phyloP scores from a whole-genome alignment of 2,797 vertebrate genomes.

The Amazonetta brasiliensis region DNA sequence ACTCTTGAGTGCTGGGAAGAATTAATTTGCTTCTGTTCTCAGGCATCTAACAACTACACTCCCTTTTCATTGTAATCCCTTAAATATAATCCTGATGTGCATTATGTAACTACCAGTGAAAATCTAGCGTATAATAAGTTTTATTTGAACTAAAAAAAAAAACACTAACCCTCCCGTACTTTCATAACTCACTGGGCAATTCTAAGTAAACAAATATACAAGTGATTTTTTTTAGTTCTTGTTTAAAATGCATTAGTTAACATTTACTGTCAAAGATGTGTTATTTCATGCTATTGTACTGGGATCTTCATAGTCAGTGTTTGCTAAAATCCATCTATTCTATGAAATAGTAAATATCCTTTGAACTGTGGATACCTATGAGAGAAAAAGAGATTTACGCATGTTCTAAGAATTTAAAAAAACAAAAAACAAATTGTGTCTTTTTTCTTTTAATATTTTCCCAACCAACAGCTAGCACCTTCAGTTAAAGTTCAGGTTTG shows the following conservation, averaged over 20 bases:
- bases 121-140: background rate
- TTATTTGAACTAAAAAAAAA: background rate
- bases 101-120: background rate
- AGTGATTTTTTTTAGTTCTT: background rate
- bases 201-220: background rate
- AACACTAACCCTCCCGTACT: background rate
- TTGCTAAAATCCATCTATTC: background rate
- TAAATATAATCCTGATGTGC: background rate
- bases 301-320: background rate
- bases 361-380: background rate
- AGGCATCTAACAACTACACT: background rate
- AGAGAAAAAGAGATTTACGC: background rate
- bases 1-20: background rate
- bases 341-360: background rate
- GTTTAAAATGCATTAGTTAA: background rate
- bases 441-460: background rate
- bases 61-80: background rate
- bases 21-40: rapidly evolving
- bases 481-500: background rate
- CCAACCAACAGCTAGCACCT: background rate
- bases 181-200: background rate
- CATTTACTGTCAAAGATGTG: background rate
- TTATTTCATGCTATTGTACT: background rate
- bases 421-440: background rate
- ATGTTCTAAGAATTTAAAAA: background rate